These are phyloP conservation scores for Lordiphosa fenestrarum DNA, from an alignment of 2,888 invertebrate genomes.

Conservation along the genomic window DNA sequence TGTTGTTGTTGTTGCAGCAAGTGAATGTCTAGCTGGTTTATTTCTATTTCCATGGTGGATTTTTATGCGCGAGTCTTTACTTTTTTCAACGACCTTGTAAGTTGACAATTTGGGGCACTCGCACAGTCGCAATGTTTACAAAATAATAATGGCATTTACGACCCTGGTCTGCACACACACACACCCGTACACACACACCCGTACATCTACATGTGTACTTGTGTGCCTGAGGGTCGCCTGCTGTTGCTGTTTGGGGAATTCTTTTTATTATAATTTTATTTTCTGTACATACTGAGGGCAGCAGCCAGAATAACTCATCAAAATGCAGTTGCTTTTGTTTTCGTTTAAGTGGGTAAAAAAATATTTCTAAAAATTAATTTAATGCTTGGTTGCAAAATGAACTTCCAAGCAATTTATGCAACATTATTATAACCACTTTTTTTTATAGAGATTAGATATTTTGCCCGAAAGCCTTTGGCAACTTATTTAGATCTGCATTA, in stretches of 20 bases:
- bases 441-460: not conserved
- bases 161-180: slow-evolving; percentile 52
- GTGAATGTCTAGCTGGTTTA: slow-evolving; percentile 46
- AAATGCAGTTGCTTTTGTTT: slow-evolving; percentile 42
- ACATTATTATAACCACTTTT: not conserved
- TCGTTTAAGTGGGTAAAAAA: slow-evolving; percentile 13
- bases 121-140: slow-evolving; percentile 70
- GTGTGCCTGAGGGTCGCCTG: slow-evolving; percentile 40
- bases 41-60: slow-evolving; percentile 23
- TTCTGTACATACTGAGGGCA: slow-evolving; percentile 25
- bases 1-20: slow-evolving; percentile 42
- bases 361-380: slow-evolving; percentile 47
- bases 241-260: slow-evolving; percentile 23
- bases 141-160: slow-evolving; percentile 72
- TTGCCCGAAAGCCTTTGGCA: not conserved
- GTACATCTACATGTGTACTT: slow-evolving; percentile 13
- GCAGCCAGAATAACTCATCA: slow-evolving; percentile 23
- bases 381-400: slow-evolving; percentile 58
- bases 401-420: slow-evolving; percentile 37
- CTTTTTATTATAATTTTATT: slow-evolving; percentile 36
- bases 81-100: slow-evolving; percentile 59
- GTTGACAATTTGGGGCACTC: slow-evolving; percentile 69
- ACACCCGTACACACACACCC: slow-evolving; percentile 12
- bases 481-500: not conserved
- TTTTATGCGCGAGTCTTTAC: slow-evolving; percentile 24